Conservation (phyloP, 64 coral and sea anemone species). For the Catalaphyllia jardinei region DNA sequence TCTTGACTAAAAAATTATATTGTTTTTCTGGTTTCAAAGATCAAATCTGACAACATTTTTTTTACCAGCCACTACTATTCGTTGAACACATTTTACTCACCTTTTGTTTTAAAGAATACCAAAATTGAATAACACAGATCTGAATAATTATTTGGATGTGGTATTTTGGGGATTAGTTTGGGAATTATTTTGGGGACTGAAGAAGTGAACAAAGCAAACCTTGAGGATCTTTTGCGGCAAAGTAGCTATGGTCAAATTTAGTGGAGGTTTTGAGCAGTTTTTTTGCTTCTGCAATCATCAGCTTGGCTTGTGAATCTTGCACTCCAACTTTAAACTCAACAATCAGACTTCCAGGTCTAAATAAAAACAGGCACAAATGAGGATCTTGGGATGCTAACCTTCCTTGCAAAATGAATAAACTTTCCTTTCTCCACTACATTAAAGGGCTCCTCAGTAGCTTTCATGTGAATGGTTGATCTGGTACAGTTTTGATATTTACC, state of each 20-base stretch:
- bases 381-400: not conserved
- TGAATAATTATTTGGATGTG: too few relatives aligned
- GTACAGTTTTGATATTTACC: not conserved
- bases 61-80: too few relatives aligned
- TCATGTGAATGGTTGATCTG: not conserved
- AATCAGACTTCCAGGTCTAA: conserved; percentile 45
- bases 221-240: conserved; percentile 18
- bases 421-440: too few relatives aligned
- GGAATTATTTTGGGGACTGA: not conserved
- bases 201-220: not conserved
- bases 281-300: not conserved
- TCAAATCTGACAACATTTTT: too few relatives aligned
- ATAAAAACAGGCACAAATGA: not conserved
- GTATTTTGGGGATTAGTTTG: not conserved
- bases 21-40: too few relatives aligned
- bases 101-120: too few relatives aligned
- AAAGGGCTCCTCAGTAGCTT: not conserved
- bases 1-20: too few relatives aligned
- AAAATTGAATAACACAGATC: too few relatives aligned
- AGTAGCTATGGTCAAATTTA: conserved; percentile 12
- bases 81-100: too few relatives aligned
- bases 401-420: too few relatives aligned
- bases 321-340: conserved; percentile 32
- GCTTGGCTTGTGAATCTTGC: conserved; percentile 4
- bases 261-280: not conserved